Base-by-base conservation (phyloP, 2,113 vertebrate species). In the Drymodes brunneopygia region DNA sequence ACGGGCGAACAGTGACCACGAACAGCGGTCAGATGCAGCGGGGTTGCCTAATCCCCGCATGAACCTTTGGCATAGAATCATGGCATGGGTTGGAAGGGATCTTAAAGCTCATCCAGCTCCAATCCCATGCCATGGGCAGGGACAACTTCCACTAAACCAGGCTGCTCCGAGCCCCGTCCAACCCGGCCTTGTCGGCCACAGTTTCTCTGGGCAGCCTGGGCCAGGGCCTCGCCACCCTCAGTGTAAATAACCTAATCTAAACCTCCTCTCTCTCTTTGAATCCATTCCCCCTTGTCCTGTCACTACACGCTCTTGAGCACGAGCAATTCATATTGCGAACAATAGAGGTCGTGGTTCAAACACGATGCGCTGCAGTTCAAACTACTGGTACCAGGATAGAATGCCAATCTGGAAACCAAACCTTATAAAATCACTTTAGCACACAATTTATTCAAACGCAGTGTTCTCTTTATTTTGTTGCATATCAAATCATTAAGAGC, bases 1-100 rank as follows among this genome's bases (percentile, higher is more conserved):
- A 33, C 0, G 7, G 11, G 42, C 14, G 7, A 29, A 9, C 1
- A 3, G 8, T 1, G 51, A 3, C n/a, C n/a, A 2, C 12, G 2
- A 11, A 16, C 1, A 20, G 56, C n/a, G 1, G 1, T 2, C 31
- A 3, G 11, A 1, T 8, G 8, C 29, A 5, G 7, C 4, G 19
- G 14, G 4, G 9, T 0, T 27, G 81, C 24, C 51, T 11, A 16
- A 44, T 7, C n/a, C 12, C 10, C 5, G 28, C 12, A 8, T 6
- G 33, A 7, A 14, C 6, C 2, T 51, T 70, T 27, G 22, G n/a
- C 25, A 5, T 6, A 8, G 20, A 61, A 18, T 40, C 21, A 4
- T 9, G 9, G 38, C 18, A 54, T 5, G 20, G 24, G 4, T 29
- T 14, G 24, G 38, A 60, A 81, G 25, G 9, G 24, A 29, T 21